Conservation (phyloP, 2,888 invertebrate species). For the Acleris literana region DNA sequence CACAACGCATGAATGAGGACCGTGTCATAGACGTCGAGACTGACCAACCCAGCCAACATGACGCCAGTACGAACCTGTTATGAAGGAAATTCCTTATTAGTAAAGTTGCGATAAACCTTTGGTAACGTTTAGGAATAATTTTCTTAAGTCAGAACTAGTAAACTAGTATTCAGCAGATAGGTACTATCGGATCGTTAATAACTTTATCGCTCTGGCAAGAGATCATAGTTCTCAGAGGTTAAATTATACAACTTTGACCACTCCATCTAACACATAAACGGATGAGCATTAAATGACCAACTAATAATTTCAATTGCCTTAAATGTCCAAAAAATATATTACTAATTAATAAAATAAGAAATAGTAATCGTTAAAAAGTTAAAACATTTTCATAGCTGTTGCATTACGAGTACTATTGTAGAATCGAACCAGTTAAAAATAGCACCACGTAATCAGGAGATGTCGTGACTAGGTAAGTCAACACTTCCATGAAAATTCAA, state of each 20-base stretch:
- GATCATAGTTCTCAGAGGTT: conserved; percentile 6
- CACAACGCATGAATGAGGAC: conserved; percentile 58
- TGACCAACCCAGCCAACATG: conserved; percentile 56
- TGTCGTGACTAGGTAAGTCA: conserved; percentile 40
- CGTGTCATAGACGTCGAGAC: conserved; percentile 49
- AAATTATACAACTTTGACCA: background rate
- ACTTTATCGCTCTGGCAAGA: too few species aligned
- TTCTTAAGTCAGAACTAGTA: conserved; percentile 19
- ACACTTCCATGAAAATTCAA: conserved; percentile 42
- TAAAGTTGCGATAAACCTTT: conserved; percentile 23
- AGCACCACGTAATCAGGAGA: conserved; percentile 31
- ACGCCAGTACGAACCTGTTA: conserved; percentile 35
- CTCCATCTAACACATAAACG: too few species aligned
- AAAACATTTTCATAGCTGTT: background rate
- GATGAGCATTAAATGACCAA: too few species aligned
- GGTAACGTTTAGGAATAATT: conserved; percentile 12
- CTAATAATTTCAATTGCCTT: too few species aligned
- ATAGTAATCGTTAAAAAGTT: background rate
- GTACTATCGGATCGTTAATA: background rate
- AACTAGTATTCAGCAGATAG: background rate
- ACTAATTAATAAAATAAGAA: too few species aligned
- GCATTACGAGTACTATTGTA: background rate
- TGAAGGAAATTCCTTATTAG: conserved; percentile 31
- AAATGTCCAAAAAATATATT: too few species aligned
- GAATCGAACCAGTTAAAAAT: conserved; percentile 18